Base-by-base conservation (phyloP, 2,888 invertebrate species). In the Cerastis leucographa region DNA sequence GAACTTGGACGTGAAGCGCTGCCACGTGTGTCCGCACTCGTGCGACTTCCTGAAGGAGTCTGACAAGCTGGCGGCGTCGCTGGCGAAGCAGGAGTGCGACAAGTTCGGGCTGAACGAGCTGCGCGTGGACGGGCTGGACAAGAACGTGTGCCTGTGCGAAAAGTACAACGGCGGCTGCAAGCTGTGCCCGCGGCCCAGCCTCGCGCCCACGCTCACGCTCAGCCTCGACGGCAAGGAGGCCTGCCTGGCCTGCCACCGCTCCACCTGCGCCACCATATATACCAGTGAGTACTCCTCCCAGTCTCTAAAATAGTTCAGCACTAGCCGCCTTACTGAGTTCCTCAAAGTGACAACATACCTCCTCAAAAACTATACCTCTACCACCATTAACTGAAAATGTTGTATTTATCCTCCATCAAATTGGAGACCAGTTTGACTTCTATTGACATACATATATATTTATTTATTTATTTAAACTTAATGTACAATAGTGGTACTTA, bases 91-190 rank as follows among this genome's bases (percentile, higher is more conserved):
- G 83, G 93, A 93, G 81, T 91, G 92, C 70, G 93, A 92, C 67
- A 92, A 90, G 86, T 96, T 95, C 76, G 95, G 96, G 3, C 89
- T 96, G 74, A 95, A 96, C 83, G 96, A 96, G 90, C 89, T 96
- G 84, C 94, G 93, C 81, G 94, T 94, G 83, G 96, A 95, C 49
- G 94, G 93, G 6, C 72, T 95, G 90, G 95, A 94, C 74, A 90
- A 90, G 85, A 91, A 92, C 79, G 94, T 92, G 90, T 96, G 96
- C 80, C 89, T 96, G 71, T 96, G 96, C 84, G 96, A 95, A 93
- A 93, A 93, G 88, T 96, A 95, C 89, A 95, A 95, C 75, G 96
- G 96, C 4, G 96, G 96, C 42, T 96, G 96, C 90, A 96, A 95
- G 92, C 91, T 95, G 89, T 95, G 96, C 77, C 96, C 95, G 51